Evolutionary conservation across 2,888 invertebrate genomes (phyloP), one percentile per base, ranked within the genome.

Genomic region (Luperina nickerlii): DNA sequence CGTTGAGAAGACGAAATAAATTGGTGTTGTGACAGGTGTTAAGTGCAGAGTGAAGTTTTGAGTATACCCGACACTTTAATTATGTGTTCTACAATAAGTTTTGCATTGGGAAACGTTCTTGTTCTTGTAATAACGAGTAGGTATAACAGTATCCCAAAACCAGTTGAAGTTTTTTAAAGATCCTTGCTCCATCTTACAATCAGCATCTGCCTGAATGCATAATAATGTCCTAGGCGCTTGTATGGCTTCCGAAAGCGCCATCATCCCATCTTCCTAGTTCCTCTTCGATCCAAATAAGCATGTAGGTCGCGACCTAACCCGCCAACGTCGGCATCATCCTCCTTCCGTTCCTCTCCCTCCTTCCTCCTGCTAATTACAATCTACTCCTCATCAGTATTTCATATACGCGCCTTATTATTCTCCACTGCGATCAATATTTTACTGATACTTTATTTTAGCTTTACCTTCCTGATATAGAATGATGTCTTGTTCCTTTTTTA

Each of bases 381-480:
- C 68, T 79, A 48, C 18, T 51, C 4, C 74, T 82, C 45, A 74
- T 84, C 27, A 63, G 2, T 27, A 88, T 62, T 80, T 83, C n/a
- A 27, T 1, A 20, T 72, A 80, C 81, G 69, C 11, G 9, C 18
- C 54, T 27, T 79, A 85, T 83, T 90, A 90, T 71, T 72, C 77
- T 74, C 57, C 54, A 63, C 51, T 20, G 78, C 65, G 57, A 87
- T 90, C 87, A 90, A 90, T 90, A 88, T 82, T 84, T 88, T 82
- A 88, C 79, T 88, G 84, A 69, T 78, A 76, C 82, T 67, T 80
- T 8, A 7, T 76, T 81, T 76, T 63, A 54, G 11, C 8, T 81
- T 84, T 88, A 84, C 84, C 87, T 87, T 84, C 84, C 87, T 75
- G 45, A 38, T 63, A 4, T 42, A 38, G 8, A 8, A 54, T 74